These are phyloP conservation scores for Brachionichthys hirsutus DNA, from an alignment of 2,113 vertebrate species.

Conservation along the genomic window DNA sequence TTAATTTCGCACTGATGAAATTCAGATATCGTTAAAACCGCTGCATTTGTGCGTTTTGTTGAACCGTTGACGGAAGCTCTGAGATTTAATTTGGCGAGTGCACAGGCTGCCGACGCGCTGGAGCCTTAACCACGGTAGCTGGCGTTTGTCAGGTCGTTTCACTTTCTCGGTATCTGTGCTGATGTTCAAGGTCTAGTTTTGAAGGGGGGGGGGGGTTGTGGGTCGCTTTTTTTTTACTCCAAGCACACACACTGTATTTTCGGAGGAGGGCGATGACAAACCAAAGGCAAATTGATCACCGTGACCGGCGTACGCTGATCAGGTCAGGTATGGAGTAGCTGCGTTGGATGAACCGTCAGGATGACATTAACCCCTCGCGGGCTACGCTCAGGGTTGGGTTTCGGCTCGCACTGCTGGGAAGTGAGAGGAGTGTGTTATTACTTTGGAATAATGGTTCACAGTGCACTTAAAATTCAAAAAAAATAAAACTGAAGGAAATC, in stretches of 20 bases:
- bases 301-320: slow-evolving; percentile 5
- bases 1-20: slow-evolving; percentile 64
- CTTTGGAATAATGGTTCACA: slow-evolving; percentile 46
- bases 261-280: too few relatives aligned
- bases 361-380: slow-evolving; percentile 25
- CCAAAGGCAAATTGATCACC: not conserved
- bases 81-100: slow-evolving; percentile 11
- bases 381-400: slow-evolving; percentile 65
- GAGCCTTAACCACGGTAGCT: slow-evolving; percentile 62
- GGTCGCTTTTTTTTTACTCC: slow-evolving; percentile 57
- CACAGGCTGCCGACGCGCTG: slow-evolving; percentile 52
- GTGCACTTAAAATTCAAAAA: slow-evolving; percentile 39
- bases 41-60: slow-evolving; percentile 45
- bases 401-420: slow-evolving; percentile 78
- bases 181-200: slow-evolving; percentile 52
- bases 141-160: slow-evolving; percentile 28
- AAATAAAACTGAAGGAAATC: slow-evolving; percentile 7
- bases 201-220: slow-evolving; percentile 55
- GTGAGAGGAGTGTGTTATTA: slow-evolving; percentile 72
- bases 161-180: slow-evolving; percentile 41
- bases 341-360: not conserved
- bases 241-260: slow-evolving; percentile 72
- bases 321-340: not conserved
- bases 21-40: slow-evolving; percentile 27
- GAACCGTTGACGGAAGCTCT: slow-evolving; percentile 13